Percentiles rank a stretch among this genome's conserved stretches.
Conservation (phyloP, 2,797 vertebrate genomes). For the Siniperca undulata region DNA sequence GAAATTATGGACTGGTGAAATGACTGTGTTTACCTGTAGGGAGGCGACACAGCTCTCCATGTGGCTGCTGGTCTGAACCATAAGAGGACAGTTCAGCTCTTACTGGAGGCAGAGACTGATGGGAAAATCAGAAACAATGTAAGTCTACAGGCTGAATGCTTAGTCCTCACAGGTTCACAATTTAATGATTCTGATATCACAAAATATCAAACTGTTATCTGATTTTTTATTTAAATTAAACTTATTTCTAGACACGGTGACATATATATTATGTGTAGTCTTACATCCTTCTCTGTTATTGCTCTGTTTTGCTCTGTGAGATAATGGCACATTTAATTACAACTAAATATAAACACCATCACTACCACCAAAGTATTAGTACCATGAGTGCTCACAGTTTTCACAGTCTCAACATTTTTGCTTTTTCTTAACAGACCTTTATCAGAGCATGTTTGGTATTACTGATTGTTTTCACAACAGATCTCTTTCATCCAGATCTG, state of each 20-base stretch:
- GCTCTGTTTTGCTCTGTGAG: neutral
- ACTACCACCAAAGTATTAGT: too few relatives aligned
- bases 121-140: constrained; percentile 88
- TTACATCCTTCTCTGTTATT: too few relatives aligned
- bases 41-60: constrained; percentile 92
- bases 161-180: neutral
- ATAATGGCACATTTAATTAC: neutral
- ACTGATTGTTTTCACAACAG: too few relatives aligned
- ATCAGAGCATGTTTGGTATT: too few relatives aligned
- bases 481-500: too few relatives aligned
- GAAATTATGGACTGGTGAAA: neutral
- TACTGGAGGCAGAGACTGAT: constrained; percentile 91
- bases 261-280: neutral
- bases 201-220: neutral
- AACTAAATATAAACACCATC: neutral
- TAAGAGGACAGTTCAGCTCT: constrained; percentile 89
- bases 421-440: too few relatives aligned
- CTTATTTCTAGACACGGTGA: neutral
- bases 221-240: too few relatives aligned
- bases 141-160: constrained; percentile 61
- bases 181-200: neutral
- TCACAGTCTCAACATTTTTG: too few relatives aligned
- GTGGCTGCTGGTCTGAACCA: constrained; percentile 92
- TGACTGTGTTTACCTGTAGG: constrained; percentile 73
- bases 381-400: too few relatives aligned